Evolutionary conservation across 1,140 invertebrate genomes (phyloP), one percentile per base, ranked within the genome.

Genomic region (Ditylenchus dipsaci): DNA sequence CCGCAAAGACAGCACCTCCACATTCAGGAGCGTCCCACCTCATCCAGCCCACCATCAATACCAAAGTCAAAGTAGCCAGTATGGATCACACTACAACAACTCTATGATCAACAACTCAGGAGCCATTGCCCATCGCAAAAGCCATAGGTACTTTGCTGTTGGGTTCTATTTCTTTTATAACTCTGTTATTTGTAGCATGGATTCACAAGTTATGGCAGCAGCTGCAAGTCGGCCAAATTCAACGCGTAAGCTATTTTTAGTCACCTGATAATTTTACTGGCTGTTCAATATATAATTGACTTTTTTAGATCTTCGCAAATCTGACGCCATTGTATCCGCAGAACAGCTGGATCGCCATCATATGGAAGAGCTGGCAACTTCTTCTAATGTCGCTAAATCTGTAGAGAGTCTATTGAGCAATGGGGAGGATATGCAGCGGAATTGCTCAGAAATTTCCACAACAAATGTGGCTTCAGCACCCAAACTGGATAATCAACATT

Each of bases 151-250:
- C 11, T 38, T 38, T 38, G 11, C 11, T 38, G 33, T 11, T 38
- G 3, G 11, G 33, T 11, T 38, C 11, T 5, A 5, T 38, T 38
- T 38, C 33, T 38, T 38, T 38, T 38, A 38, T 11, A 38, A 38
- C 33, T 38, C 33, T 38, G 33, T 11, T 38, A n/a, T 38, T 38
- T 38, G 33, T 11, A 71, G 66, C 43, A 82, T 81, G 79, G 79
- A 81, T 61, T 81, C 79, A 0, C 79, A 81, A 45, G 72, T 74
- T 8, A 53, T 80, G 17, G 78, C 77, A 5, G 59, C 59, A 5
- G 53, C 53, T 38, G 65, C 60, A 0, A 33, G 23, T 30, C 65
- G 65, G 17, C 65, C 65, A n/a, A 19, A 26, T 43, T 71, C 68
- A 30, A 57, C 69, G 3, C 69, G 67, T 69, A 69, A 56, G 67